Base-by-base conservation (phyloP, 1,140 invertebrate species). In the Lepidurus arcticus region DNA sequence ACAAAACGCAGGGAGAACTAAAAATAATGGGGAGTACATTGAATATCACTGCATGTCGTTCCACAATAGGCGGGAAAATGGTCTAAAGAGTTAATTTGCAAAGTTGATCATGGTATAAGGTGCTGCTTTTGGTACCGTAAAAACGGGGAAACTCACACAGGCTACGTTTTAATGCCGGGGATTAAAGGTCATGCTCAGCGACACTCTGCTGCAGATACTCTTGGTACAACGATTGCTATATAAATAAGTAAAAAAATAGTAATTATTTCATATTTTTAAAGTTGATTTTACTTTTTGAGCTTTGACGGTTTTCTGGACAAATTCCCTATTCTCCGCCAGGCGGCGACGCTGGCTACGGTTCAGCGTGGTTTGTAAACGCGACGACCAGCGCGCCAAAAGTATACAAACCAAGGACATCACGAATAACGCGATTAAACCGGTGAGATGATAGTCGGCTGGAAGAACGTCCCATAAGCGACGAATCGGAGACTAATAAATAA, bases 171-270 rank as follows among this genome's bases (percentile, higher is more conserved):
- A 79, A 74, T 78, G 76, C 73, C 26, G n/a, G 43, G n/a, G 78
- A 76, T 83, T 80, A 87, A 21, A 88, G 81, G 81, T 88, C 88
- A 80, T 88, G 86, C 65, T 88, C 87, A 43, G 85, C 86, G 26
- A 88, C 87, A 83, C 87, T 88, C 81, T 88, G 87, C 78, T 86
- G 83, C 75, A 88, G 81, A 80, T 88, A 88, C 74, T 88, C 87
- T 77, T 84, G 82, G 79, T 88, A 88, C 8, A 88, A 81, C 34
- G 82, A 84, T 84, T 88, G 85, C 87, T 87, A 83, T 10, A 84
- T 85, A 76, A 81, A 77, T 82, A 80, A 74, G 81, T 75, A 44
- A 65, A 53, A 24, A 24, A 26, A 24, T 53, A 79, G 16, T 26
- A 75, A 16, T 77, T 65, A 2, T 9, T 16, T 73, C n/a, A 16